These are phyloP conservation scores for Diarsia mendica DNA, from an alignment of 2,888 invertebrate species.

Conservation along the genomic window DNA sequence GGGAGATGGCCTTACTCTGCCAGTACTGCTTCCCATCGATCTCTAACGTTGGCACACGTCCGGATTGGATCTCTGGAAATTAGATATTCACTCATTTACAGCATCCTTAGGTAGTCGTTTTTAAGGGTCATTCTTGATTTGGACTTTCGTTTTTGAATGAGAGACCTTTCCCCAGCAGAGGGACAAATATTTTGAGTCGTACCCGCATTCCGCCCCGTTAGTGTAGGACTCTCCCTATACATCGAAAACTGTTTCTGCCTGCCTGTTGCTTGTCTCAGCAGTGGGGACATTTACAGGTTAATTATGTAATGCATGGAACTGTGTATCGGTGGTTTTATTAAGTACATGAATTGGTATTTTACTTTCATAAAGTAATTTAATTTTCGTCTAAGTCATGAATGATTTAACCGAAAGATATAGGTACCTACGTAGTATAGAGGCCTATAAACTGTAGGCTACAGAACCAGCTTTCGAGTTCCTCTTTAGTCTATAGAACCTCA, in stretches of 20 bases:
- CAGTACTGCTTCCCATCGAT: slow-evolving; percentile 91
- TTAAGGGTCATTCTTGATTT: not conserved
- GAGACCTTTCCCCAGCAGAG: not conserved
- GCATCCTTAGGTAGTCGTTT: not conserved
- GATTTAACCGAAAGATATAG: not conserved
- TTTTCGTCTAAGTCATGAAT: not conserved
- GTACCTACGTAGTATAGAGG: not conserved
- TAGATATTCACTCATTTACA: slow-evolving; percentile 8
- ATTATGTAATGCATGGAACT: not conserved
- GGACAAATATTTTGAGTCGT: not conserved
- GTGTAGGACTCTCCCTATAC: not conserved
- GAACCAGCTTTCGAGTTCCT: not conserved
- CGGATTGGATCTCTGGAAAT: slow-evolving; percentile 83
- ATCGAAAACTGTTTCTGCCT: not conserved
- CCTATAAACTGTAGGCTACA: not conserved
- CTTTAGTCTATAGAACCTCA: not conserved
- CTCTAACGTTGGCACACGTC: slow-evolving; percentile 91
- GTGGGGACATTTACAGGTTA: not conserved
- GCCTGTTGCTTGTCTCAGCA: not conserved
- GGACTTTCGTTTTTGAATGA: not conserved
- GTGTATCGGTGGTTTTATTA: not conserved
- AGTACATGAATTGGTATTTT: not conserved
- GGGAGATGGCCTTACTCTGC: slow-evolving; percentile 90
- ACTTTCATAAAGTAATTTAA: not conserved
- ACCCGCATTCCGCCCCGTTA: not conserved